Evolutionary conservation across 1,140 invertebrate genomes (phyloP).

Genomic region (Drosophila saltans): DNA sequence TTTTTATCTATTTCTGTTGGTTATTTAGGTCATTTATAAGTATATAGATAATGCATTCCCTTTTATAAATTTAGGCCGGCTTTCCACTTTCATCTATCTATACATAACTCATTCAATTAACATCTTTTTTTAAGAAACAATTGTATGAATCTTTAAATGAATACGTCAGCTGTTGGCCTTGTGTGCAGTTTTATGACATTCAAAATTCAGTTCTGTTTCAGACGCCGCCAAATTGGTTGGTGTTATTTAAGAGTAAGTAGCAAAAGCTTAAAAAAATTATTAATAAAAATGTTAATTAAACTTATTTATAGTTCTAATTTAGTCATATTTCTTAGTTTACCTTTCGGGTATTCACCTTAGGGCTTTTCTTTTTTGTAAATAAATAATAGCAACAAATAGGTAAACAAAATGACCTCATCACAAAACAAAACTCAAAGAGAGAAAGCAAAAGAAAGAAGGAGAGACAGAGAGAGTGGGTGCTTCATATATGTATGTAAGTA

Average conservation of each 20-base stretch:
- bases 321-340: constrained; percentile 4
- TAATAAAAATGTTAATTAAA: neutral
- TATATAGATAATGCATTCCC: neutral
- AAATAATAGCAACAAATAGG: constrained; percentile 5
- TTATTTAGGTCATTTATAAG: neutral
- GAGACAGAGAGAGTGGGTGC: neutral
- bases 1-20: constrained; percentile 8
- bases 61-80: neutral
- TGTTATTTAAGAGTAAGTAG: neutral
- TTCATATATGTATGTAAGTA: too few relatives aligned
- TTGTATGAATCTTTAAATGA: neutral
- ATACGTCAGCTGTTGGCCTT: neutral
- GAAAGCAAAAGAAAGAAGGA: neutral
- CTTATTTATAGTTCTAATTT: neutral
- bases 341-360: constrained; percentile 13
- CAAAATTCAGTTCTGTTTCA: constrained; percentile 15
- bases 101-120: constrained; percentile 11
- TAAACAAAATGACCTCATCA: constrained; percentile 57
- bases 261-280: neutral
- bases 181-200: neutral
- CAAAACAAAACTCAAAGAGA: constrained; percentile 9
- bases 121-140: constrained; percentile 4
- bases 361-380: constrained; percentile 16
- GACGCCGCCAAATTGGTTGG: neutral
- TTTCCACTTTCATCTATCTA: constrained; percentile 1